Percentiles rank a stretch among this genome's conserved stretches.
phyloP scores from a whole-genome alignment of 1,140 invertebrate genomes.

The Aplysia californica region DNA sequence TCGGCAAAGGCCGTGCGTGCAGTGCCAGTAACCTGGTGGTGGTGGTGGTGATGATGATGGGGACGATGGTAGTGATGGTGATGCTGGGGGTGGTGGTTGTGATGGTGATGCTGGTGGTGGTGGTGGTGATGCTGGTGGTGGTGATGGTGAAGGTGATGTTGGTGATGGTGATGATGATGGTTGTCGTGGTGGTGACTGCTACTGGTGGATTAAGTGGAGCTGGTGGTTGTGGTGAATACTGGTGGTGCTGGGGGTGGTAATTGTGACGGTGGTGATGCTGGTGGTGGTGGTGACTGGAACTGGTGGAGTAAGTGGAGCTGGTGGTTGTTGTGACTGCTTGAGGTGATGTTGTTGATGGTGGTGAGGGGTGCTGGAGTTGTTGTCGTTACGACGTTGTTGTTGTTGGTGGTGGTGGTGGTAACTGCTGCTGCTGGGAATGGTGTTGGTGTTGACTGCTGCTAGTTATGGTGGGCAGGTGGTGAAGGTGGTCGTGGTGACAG shows the following conservation, averaged over 20 bases:
- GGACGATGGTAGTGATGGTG: too few species aligned
- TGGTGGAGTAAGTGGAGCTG: background rate
- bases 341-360: background rate
- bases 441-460: background rate
- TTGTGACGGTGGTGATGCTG: background rate
- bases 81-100: too few species aligned
- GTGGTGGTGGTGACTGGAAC: background rate
- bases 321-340: background rate
- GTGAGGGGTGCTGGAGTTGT: background rate
- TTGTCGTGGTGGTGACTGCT: too few species aligned
- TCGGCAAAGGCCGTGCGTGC: too few species aligned
- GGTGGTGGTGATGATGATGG: too few species aligned
- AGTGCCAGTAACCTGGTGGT: too few species aligned
- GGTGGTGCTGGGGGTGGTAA: too few species aligned
- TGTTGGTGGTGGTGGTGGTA: background rate
- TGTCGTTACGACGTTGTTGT: background rate
- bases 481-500: background rate
- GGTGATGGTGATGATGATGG: background rate
- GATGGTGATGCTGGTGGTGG: too few species aligned
- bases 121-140: too few species aligned
- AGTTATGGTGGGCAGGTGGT: background rate
- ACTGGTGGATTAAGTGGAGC: background rate
- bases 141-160: background rate
- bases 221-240: background rate
- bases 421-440: too few species aligned